These are phyloP conservation scores for Murina feae DNA, from an alignment of 2,113 vertebrate genomes.

Conservation along the genomic window DNA sequence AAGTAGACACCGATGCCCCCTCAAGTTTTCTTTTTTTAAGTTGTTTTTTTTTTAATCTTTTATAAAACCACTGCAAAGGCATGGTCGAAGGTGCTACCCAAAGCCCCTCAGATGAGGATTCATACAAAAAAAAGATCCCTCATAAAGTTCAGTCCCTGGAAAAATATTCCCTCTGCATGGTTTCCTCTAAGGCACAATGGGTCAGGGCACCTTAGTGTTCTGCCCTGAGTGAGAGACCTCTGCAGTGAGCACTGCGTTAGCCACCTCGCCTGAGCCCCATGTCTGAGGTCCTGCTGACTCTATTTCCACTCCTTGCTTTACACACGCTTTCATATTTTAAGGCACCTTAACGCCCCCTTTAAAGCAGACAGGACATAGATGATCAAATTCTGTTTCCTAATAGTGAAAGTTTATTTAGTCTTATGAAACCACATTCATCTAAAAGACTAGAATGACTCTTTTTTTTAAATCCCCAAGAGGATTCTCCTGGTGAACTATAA, in stretches of 20 bases:
- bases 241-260: background rate
- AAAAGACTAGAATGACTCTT: conserved; percentile 9
- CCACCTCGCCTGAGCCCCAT: background rate
- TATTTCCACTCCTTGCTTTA: background rate
- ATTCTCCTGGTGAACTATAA: background rate
- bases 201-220: background rate
- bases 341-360: background rate
- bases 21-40: background rate
- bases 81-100: no score
- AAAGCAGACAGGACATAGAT: background rate
- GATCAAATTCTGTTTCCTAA: background rate
- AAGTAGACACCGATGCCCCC: background rate
- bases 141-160: background rate
- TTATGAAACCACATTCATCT: conserved; percentile 35
- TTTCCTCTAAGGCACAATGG: background rate
- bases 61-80: background rate
- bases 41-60: background rate
- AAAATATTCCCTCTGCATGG: background rate
- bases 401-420: conserved; percentile 46
- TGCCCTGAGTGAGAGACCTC: background rate
- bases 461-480: background rate
- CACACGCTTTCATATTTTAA: conserved; percentile 13
- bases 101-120: background rate
- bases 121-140: background rate
- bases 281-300: background rate